phyloP scores from a whole-genome alignment of 2,113 vertebrate species.

The Dasyornis broadbenti region DNA sequence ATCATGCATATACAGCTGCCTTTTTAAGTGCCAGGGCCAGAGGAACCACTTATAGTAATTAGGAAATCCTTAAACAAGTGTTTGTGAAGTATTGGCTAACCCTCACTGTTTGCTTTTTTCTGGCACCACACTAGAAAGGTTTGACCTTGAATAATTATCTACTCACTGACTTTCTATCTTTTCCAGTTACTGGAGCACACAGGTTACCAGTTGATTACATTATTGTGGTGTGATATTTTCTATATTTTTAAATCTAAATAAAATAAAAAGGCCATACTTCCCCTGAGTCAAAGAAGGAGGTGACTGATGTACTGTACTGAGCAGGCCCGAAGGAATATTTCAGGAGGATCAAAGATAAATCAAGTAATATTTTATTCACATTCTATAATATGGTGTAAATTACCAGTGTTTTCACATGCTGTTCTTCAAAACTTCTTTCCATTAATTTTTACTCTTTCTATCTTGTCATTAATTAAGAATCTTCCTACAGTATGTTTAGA shows the following conservation, averaged over 20 bases:
- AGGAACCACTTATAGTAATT: constrained; percentile 99
- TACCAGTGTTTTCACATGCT: background rate
- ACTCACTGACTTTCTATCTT: constrained; percentile 81
- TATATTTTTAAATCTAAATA: background rate
- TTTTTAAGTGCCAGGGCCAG: constrained; percentile 90
- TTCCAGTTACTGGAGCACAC: constrained; percentile 80
- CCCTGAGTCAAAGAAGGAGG: background rate
- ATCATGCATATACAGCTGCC: constrained; percentile 82
- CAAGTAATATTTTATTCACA: background rate
- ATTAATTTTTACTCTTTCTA: background rate
- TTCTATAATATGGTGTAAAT: background rate
- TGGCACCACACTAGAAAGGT: constrained; percentile 86
- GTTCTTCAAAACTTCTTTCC: background rate
- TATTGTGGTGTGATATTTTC: background rate
- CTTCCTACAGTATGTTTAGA: background rate
- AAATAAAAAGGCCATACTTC: background rate
- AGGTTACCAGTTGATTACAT: constrained; percentile 72
- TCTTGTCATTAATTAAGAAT: background rate
- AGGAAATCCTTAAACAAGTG: constrained; percentile 98
- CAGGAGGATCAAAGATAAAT: background rate
- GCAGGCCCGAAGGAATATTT: background rate
- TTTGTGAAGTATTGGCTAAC: constrained; percentile 93
- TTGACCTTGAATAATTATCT: constrained; percentile 97
- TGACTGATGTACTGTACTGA: background rate
- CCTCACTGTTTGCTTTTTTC: constrained; percentile 83